phyloP scores from a whole-genome alignment of 2,797 vertebrate species.

The Coreius guichenoti region DNA sequence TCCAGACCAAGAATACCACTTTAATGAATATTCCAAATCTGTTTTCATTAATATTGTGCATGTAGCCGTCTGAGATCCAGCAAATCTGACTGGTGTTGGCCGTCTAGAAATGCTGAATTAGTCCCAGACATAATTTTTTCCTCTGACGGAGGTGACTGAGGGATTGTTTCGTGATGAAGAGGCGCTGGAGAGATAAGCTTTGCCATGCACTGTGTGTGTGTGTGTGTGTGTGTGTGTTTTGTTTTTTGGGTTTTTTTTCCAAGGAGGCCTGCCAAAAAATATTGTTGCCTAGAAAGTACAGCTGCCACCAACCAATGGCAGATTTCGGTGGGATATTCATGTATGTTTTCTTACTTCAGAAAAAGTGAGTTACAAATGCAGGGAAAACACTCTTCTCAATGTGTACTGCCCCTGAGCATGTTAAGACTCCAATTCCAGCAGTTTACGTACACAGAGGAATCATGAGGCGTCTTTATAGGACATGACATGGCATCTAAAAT shows the following conservation, averaged over 20 bases:
- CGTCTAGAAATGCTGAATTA: constrained; percentile 20
- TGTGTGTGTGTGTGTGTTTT: constrained; percentile 33
- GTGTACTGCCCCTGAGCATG: background rate
- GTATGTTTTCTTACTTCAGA: constrained; percentile 74
- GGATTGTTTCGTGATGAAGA: constrained; percentile 28
- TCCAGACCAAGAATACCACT: background rate
- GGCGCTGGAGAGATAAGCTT: constrained; percentile 18
- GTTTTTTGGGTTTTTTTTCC: constrained; percentile 5
- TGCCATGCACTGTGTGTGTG: background rate
- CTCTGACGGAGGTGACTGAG: background rate
- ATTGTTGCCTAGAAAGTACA: constrained; percentile 69
- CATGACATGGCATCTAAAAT: constrained; percentile 47
- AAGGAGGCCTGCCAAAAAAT: constrained; percentile 67
- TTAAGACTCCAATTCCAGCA: constrained; percentile 26
- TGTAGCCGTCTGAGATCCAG: background rate
- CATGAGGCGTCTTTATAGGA: constrained; percentile 1
- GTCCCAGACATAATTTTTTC: constrained; percentile 26
- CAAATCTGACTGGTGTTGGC: constrained; percentile 20
- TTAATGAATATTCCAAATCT: constrained; percentile 7
- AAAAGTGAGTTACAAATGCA: constrained; percentile 67
- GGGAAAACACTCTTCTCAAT: constrained; percentile 52
- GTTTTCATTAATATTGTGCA: constrained; percentile 15
- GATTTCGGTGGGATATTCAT: constrained; percentile 66
- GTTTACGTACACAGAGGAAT: constrained; percentile 16
- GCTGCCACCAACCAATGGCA: constrained; percentile 65